phyloP scores from a whole-genome alignment of 2,113 vertebrate genomes.

The Corythoichthys haematopterus region DNA sequence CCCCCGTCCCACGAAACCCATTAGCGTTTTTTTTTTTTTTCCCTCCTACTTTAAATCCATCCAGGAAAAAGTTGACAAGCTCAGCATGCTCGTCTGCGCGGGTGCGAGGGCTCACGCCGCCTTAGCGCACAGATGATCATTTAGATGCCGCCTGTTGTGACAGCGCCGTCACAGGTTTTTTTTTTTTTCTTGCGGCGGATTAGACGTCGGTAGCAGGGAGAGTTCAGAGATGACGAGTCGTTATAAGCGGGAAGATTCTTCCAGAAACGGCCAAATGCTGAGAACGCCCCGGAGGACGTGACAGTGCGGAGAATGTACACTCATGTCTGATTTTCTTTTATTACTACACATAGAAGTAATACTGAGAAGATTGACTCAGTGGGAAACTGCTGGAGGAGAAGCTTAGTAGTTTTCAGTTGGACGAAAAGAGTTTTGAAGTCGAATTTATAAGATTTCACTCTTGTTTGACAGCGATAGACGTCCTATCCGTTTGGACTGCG shows the following conservation, averaged over 20 bases:
- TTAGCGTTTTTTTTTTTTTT: slow-evolving; percentile 10
- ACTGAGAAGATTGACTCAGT: background rate
- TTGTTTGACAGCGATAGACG: no score
- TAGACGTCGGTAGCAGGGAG: background rate
- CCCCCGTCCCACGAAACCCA: slow-evolving; percentile 13
- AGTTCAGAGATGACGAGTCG: slow-evolving; percentile 10
- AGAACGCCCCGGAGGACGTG: background rate
- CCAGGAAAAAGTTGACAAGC: slow-evolving; percentile 45
- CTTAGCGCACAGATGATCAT: slow-evolving; percentile 26
- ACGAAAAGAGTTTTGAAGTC: background rate
- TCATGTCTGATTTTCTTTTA: background rate
- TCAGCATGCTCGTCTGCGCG: slow-evolving; percentile 22
- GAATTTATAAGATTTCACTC: background rate
- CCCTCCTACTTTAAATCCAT: slow-evolving; percentile 22
- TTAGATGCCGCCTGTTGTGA: slow-evolving; percentile 5
- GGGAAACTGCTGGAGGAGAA: background rate
- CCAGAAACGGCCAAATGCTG: slow-evolving; percentile 6
- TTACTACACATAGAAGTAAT: background rate
- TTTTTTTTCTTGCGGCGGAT: background rate
- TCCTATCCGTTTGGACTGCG: no score
- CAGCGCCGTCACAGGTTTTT: slow-evolving; percentile 1
- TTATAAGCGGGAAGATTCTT: slow-evolving; percentile 27
- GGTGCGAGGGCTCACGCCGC: slow-evolving; percentile 16
- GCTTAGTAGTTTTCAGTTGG: no score
- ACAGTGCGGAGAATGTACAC: background rate